Conservation (phyloP, 1,140 invertebrate species). For the Stegodyphus mimosarum region DNA sequence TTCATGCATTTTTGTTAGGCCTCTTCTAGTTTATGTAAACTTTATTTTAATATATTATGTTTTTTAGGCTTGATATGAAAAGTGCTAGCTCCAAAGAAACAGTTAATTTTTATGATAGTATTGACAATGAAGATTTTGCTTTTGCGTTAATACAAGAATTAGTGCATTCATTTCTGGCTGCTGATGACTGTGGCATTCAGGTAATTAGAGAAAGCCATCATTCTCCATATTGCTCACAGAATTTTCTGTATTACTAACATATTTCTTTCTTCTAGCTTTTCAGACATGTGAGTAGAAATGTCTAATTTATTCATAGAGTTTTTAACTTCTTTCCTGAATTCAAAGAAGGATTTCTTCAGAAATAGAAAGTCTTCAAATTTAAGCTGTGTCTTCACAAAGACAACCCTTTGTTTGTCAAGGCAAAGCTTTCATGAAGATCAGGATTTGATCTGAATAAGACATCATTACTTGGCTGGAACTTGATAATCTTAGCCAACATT, state of each 20-base stretch:
- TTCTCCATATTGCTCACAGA: not conserved
- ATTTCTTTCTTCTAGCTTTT: not conserved
- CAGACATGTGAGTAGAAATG: not conserved
- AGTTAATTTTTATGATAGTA: constrained; percentile 65
- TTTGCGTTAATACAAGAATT: constrained; percentile 68
- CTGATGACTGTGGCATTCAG: constrained; percentile 66
- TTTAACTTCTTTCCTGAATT: no score
- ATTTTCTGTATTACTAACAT: not conserved
- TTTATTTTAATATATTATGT: not conserved
- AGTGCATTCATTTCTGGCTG: constrained; percentile 69
- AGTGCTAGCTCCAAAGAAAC: constrained; percentile 65
- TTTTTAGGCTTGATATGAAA: constrained; percentile 67
- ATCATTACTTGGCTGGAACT: no score
- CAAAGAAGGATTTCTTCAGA: no score
- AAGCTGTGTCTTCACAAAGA: no score
- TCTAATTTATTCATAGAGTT: not conserved
- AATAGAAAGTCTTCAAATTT: no score
- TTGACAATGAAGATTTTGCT: constrained; percentile 69
- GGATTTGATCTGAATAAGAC: no score
- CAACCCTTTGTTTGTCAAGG: no score
- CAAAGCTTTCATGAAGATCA: no score
- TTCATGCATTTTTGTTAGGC: no score
- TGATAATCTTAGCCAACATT: no score
- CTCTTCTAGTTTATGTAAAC: no score
- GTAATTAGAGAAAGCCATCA: constrained; percentile 21